Evolutionary conservation across 2,888 invertebrate genomes (phyloP).

Genomic region (Galeopsomyia nigrocyanea): DNA sequence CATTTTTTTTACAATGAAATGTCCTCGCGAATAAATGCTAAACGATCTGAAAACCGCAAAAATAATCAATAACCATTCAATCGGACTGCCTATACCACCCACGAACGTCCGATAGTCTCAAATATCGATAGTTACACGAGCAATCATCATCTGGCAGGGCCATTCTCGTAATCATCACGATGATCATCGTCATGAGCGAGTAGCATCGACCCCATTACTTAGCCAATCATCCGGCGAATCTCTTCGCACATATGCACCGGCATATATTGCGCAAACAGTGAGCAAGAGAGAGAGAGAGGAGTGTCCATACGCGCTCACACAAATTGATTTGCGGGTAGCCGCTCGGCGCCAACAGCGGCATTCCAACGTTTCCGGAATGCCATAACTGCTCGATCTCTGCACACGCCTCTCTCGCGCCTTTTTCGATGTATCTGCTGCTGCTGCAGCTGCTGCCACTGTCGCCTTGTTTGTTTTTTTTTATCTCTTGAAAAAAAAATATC

Average conservation of each 20-base stretch:
- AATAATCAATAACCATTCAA: no score
- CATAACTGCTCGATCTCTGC: constrained; percentile 51
- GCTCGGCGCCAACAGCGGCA: constrained; percentile 62
- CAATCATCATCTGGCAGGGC: not conserved
- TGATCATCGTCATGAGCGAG: not conserved
- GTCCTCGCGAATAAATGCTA: no score
- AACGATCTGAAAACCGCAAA: no score
- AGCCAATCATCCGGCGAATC: not conserved
- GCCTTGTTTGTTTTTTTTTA: no score
- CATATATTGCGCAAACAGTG: no score
- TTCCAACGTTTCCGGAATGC: constrained; percentile 64
- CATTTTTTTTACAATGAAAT: no score
- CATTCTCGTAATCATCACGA: no score
- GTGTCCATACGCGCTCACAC: constrained; percentile 45
- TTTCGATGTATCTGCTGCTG: no score
- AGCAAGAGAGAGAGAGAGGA: no score
- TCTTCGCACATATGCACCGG: not conserved
- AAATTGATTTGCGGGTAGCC: constrained; percentile 63
- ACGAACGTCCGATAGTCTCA: not conserved
- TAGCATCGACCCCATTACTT: constrained; percentile 31
- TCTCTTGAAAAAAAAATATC: no score
- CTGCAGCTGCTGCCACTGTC: no score
- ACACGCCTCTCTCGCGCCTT: constrained; percentile 13
- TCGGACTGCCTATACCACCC: not conserved
- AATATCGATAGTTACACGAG: not conserved